Conservation (phyloP, 2,113 vertebrate genomes). For the Dromiciops gliroides region DNA sequence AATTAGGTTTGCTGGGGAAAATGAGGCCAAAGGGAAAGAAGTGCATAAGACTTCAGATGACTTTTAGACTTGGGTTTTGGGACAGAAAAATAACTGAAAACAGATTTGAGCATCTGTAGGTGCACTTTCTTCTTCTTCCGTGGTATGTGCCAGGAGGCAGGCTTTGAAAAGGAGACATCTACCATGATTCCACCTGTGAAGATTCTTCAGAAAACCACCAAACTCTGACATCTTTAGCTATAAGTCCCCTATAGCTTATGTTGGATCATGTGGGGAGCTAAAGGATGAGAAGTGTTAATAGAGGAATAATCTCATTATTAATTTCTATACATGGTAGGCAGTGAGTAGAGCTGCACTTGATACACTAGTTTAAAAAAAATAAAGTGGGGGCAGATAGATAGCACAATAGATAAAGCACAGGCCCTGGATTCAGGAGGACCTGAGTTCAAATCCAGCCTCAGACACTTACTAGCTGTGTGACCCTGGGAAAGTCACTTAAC, state of each 20-base stretch:
- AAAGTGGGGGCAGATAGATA: no score
- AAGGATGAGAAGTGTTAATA: neutral
- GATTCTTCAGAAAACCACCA: no score
- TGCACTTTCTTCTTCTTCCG: conserved; percentile 16
- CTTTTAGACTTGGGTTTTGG: neutral
- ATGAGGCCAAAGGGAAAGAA: neutral
- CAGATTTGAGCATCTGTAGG: neutral
- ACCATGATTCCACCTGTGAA: neutral
- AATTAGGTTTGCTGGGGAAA: neutral
- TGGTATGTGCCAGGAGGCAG: conserved; percentile 19
- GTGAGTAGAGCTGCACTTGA: conserved; percentile 25
- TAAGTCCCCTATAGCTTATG: neutral
- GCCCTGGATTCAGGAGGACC: no score
- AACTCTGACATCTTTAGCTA: conserved; percentile 33
- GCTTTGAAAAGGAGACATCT: neutral
- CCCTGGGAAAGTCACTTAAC: no score
- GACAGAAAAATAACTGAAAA: conserved; percentile 29
- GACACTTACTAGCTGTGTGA: no score
- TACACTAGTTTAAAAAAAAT: conserved; percentile 11
- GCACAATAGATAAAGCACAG: no score
- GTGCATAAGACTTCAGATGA: conserved; percentile 3
- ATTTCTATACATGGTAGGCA: conserved; percentile 25
- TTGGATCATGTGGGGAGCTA: conserved; percentile 8
- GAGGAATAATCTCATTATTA: neutral
- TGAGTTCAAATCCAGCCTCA: no score